Evolutionary conservation across 2,797 vertebrate genomes (phyloP).

Genomic region (Notolabrus celidotus): DNA sequence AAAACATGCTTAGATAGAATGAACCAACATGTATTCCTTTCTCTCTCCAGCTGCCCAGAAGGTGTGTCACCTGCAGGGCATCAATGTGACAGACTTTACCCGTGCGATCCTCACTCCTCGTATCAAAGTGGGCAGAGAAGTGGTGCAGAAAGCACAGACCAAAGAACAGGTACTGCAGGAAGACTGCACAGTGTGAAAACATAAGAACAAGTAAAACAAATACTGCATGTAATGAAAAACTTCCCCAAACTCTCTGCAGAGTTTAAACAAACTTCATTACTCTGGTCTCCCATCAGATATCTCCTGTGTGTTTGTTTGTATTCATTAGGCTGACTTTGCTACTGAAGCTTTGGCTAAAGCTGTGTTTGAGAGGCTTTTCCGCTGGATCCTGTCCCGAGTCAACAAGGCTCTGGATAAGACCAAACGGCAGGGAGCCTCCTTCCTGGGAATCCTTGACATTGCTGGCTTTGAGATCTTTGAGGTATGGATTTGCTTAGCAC

Average conservation of each 20-base stretch:
- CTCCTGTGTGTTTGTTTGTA: neutral
- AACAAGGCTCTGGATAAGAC: conserved; percentile 98
- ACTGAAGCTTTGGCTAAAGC: conserved; percentile 95
- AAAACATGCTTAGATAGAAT: neutral
- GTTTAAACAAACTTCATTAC: neutral
- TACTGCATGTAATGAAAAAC: neutral
- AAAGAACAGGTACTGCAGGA: conserved; percentile 92
- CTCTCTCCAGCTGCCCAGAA: conserved; percentile 92
- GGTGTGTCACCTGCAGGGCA: conserved; percentile 96
- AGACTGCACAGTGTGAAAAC: neutral
- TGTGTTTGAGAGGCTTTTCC: conserved; percentile 95
- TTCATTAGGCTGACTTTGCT: conserved; percentile 93
- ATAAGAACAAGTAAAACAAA: neutral
- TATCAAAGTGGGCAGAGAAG: conserved; percentile 97
- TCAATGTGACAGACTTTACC: conserved; percentile 98
- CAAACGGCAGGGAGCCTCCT: conserved; percentile 95
- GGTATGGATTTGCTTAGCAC: conserved; percentile 73
- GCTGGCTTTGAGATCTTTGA: conserved; percentile 99
- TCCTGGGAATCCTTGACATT: conserved; percentile 97
- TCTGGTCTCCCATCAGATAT: neutral
- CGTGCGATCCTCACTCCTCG: conserved; percentile 95
- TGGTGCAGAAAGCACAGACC: conserved; percentile 98
- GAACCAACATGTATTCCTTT: neutral
- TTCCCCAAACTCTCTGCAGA: neutral
- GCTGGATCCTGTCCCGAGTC: conserved; percentile 92